Conservation (phyloP, 2,113 vertebrate genomes). For the Hyaena hyaena region DNA sequence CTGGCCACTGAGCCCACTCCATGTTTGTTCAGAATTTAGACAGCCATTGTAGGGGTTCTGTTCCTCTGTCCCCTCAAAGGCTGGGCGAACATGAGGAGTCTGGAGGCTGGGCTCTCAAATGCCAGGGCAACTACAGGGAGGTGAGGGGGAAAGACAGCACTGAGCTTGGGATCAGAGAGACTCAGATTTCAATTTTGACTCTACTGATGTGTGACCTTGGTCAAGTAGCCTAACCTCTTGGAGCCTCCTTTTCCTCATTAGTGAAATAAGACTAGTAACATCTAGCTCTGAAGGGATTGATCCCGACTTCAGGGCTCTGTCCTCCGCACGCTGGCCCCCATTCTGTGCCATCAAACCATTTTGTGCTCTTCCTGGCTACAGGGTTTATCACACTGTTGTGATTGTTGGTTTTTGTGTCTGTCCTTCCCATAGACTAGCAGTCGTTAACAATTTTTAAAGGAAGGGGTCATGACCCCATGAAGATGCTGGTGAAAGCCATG, state of each 20-base stretch:
- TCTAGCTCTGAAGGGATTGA: not conserved
- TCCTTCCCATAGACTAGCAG: not conserved
- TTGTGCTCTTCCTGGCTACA: not conserved
- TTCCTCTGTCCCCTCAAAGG: not conserved
- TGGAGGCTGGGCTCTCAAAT: not conserved
- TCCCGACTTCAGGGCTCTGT: not conserved
- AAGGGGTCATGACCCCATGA: not conserved
- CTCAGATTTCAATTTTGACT: not conserved
- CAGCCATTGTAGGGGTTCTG: conserved; percentile 54
- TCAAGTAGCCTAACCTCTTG: not conserved
- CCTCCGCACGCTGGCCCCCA: not conserved
- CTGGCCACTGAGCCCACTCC: not conserved
- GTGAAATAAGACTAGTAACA: not conserved
- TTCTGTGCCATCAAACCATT: not conserved
- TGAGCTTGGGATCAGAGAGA: not conserved
- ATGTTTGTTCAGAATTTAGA: conserved; percentile 69
- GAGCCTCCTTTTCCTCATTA: not conserved
- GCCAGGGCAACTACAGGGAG: not conserved
- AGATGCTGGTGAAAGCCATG: not conserved
- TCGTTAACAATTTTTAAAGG: not conserved
- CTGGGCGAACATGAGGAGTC: not conserved
- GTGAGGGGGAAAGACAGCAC: not conserved
- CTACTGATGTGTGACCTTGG: not conserved
- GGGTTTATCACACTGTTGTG: not conserved
- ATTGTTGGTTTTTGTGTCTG: not conserved